Evolutionary conservation across 92 coral and sea anemone species (phyloP).

Genomic region (Siderastrea siderea): DNA sequence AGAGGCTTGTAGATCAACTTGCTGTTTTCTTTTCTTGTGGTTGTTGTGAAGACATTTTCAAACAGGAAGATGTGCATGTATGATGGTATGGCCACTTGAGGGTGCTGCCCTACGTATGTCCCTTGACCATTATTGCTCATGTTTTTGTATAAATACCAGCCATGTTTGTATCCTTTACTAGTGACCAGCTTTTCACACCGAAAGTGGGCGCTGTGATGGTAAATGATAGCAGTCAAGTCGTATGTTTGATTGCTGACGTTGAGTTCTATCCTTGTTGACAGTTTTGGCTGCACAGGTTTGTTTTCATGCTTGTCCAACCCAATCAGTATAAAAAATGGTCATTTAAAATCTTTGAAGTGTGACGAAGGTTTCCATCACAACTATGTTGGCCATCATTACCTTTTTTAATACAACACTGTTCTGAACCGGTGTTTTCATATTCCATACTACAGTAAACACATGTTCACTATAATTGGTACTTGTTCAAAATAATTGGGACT

Average conservation of each 20-base stretch:
- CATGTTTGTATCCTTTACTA: neutral
- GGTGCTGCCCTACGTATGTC: neutral
- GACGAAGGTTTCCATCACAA: neutral
- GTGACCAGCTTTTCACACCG: slow-evolving; percentile 10
- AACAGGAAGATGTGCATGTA: neutral
- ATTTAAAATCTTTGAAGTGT: neutral
- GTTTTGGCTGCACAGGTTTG: neutral
- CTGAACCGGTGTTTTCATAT: neutral
- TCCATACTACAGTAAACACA: no score
- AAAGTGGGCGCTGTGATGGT: slow-evolving; percentile 2
- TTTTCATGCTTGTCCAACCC: neutral
- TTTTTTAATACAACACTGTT: neutral
- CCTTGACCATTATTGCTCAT: slow-evolving; percentile 2
- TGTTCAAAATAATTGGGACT: no score
- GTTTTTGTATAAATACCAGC: slow-evolving; percentile 23
- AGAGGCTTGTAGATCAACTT: neutral
- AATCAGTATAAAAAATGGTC: neutral
- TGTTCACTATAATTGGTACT: no score
- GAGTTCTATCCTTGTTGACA: neutral
- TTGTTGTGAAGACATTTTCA: neutral
- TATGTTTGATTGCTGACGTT: neutral
- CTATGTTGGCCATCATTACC: neutral
- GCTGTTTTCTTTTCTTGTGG: neutral
- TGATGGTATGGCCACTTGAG: neutral
- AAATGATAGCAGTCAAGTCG: slow-evolving; percentile 19